A percentile compares a stretch with the other conserved stretches of the same genome.
Conservation (phyloP, 2,888 invertebrate species). For the Acleris emargana region DNA sequence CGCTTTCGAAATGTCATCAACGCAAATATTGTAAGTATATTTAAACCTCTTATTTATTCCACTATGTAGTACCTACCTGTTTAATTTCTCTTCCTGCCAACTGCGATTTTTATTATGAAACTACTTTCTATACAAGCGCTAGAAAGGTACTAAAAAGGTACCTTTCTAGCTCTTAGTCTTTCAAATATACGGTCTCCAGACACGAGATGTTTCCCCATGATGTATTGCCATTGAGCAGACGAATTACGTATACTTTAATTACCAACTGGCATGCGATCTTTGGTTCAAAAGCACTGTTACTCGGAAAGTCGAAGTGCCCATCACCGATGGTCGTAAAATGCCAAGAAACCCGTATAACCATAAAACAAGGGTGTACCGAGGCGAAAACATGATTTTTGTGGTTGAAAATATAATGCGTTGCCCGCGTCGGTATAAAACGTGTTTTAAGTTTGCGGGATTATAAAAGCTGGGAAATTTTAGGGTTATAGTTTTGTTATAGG, state of each 20-base stretch:
- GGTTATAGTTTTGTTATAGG: conserved; percentile 20
- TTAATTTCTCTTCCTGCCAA: too few relatives aligned
- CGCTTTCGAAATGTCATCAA: conserved; percentile 6
- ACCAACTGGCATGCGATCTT: conserved; percentile 75
- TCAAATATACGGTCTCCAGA: conserved; percentile 10
- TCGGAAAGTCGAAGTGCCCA: conserved; percentile 60
- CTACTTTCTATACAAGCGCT: neutral
- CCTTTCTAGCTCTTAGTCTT: neutral
- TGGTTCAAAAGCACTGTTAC: conserved; percentile 64
- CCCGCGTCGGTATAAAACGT: conserved; percentile 44
- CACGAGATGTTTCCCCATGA: conserved; percentile 47
- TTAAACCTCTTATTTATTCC: neutral
- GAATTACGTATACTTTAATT: conserved; percentile 76
- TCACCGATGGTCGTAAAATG: conserved; percentile 72
- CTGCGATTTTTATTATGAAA: neutral
- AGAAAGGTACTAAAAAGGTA: conserved; percentile 1
- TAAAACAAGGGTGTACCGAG: conserved; percentile 69
- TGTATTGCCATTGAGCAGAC: conserved; percentile 57
- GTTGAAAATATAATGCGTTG: conserved; percentile 46
- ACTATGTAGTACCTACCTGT: neutral
- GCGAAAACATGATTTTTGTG: conserved; percentile 72
- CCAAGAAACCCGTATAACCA: conserved; percentile 66
- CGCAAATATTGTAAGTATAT: neutral
- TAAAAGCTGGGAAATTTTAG: conserved; percentile 19
- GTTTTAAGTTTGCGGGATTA: conserved; percentile 33